Evolutionary conservation across 2,797 vertebrate genomes (phyloP).

Genomic region (Gobio occitaniae): DNA sequence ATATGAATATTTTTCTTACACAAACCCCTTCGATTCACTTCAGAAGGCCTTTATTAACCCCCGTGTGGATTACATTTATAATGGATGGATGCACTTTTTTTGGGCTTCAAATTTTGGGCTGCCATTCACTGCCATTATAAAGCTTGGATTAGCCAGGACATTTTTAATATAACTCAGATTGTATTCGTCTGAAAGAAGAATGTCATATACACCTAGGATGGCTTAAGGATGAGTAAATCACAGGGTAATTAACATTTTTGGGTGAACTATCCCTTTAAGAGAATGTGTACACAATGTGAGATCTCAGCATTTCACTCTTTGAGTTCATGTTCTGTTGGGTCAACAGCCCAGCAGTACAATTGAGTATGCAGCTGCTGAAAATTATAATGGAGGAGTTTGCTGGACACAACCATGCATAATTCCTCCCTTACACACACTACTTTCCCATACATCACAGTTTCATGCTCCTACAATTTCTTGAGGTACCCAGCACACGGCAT

Average conservation of each 20-base stretch:
- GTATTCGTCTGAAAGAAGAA: too few species aligned
- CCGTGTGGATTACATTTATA: too few species aligned
- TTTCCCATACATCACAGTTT: conserved; percentile 78
- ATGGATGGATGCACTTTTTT: too few species aligned
- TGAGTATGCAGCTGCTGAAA: conserved; percentile 36
- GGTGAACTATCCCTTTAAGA: not conserved
- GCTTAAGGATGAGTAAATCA: too few species aligned
- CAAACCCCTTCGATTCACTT: too few species aligned
- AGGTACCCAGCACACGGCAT: conserved; percentile 69
- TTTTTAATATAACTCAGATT: too few species aligned
- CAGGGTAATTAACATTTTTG: not conserved
- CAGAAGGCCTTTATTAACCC: too few species aligned
- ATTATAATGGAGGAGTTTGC: conserved; percentile 11
- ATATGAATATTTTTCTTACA: too few species aligned
- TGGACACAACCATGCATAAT: conserved; percentile 33
- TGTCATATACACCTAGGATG: too few species aligned
- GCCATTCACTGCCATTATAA: too few species aligned
- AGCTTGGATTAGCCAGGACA: too few species aligned
- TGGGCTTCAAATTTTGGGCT: too few species aligned
- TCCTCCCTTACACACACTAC: conserved; percentile 59
- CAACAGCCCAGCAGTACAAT: conserved; percentile 30
- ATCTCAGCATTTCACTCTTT: conserved; percentile 4
- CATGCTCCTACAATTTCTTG: conserved; percentile 72
- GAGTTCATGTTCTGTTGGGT: conserved; percentile 46
- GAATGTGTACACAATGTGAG: conserved; percentile 28